Percentiles rank a stretch among this genome's conserved stretches.
These are phyloP conservation scores for Amphipyra tragopoginis DNA, from an alignment of 2,888 invertebrate genomes.

Conservation along the genomic window DNA sequence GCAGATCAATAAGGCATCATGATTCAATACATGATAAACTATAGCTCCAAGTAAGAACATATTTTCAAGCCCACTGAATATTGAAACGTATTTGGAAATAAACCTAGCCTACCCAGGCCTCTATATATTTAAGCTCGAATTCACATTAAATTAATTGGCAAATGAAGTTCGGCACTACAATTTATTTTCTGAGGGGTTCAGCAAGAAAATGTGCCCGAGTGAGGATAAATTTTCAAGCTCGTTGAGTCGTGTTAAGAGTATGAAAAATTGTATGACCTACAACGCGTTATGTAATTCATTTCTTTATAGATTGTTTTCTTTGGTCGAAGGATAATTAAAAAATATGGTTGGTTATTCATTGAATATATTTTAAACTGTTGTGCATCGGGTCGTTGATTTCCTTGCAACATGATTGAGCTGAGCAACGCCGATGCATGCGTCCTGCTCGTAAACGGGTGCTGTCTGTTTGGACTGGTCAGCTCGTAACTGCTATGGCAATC, in stretches of 20 bases:
- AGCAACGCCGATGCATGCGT: too few species aligned
- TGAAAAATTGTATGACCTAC: conserved; percentile 25
- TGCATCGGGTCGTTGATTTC: too few species aligned
- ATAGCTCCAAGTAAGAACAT: conserved; percentile 6
- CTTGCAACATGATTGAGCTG: too few species aligned
- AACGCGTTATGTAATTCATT: background rate
- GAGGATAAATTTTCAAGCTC: conserved; percentile 36
- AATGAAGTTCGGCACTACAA: conserved; percentile 22
- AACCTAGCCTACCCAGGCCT: conserved; percentile 17
- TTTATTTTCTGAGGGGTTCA: conserved; percentile 29
- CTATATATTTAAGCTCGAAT: conserved; percentile 7
- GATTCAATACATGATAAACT: background rate
- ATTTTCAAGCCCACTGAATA: conserved; percentile 39
- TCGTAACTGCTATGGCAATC: too few species aligned
- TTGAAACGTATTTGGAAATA: conserved; percentile 27
- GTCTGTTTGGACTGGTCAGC: too few species aligned
- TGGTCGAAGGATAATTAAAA: too few species aligned
- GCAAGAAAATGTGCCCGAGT: conserved; percentile 7
- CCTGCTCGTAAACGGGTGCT: too few species aligned
- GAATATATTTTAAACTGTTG: too few species aligned
- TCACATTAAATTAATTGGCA: conserved; percentile 38
- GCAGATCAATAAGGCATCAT: too few species aligned
- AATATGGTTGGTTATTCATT: too few species aligned
- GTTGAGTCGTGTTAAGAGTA: conserved; percentile 25
- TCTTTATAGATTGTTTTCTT: too few species aligned